Evolutionary conservation across 2,888 invertebrate species (phyloP).

Genomic region (Synanthedon formicaeformis): DNA sequence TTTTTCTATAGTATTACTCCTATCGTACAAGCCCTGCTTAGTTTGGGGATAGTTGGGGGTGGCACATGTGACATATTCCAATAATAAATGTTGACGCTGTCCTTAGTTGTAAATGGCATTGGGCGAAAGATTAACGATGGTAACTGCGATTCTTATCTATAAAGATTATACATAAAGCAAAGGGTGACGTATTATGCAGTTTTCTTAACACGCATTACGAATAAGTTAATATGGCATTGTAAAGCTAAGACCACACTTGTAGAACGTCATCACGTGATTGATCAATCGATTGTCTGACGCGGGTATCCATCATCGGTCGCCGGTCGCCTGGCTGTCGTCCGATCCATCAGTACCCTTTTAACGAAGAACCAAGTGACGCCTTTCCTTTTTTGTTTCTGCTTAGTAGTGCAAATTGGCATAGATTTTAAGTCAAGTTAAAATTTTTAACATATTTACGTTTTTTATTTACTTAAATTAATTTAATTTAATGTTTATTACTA

Average conservation of each 20-base stretch:
- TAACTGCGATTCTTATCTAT: too few relatives aligned
- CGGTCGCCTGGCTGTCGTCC: conserved; percentile 25
- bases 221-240: background rate
- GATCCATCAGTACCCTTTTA: conserved; percentile 23
- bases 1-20: too few relatives aligned
- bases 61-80: too few relatives aligned
- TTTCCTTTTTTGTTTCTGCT: background rate
- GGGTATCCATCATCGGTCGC: conserved; percentile 33
- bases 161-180: too few relatives aligned
- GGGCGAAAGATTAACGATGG: too few relatives aligned
- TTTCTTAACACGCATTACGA: background rate
- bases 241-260: conserved; percentile 20
- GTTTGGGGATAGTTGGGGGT: too few relatives aligned
- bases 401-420: background rate
- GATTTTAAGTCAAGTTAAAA: background rate
- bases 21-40: too few relatives aligned
- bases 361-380: background rate
- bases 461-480: too few relatives aligned
- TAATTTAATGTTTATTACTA: too few relatives aligned
- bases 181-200: background rate
- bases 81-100: too few relatives aligned
- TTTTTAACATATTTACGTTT: too few relatives aligned
- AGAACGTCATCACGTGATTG: conserved; percentile 26
- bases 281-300: conserved; percentile 33
- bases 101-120: too few relatives aligned